Evolutionary conservation across 2,888 invertebrate species (phyloP).

Genomic region (Pseudanteris insignis): DNA sequence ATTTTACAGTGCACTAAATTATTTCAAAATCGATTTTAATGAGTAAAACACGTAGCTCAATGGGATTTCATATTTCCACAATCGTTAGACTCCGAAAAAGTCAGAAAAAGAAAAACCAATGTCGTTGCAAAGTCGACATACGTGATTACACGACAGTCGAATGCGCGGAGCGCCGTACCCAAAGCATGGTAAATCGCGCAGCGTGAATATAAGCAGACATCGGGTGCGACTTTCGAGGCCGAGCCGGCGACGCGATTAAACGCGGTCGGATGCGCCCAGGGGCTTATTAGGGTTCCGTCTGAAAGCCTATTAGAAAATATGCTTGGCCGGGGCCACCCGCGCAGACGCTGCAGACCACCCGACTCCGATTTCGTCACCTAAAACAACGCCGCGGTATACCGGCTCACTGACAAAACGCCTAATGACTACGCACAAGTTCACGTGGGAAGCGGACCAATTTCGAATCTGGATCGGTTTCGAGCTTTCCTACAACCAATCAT

Average conservation of each 20-base stretch:
- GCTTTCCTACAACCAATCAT: neutral
- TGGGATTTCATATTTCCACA: too few species aligned
- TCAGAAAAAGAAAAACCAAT: too few species aligned
- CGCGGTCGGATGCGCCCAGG: conserved; percentile 21
- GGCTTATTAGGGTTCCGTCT: conserved; percentile 33
- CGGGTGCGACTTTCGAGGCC: too few species aligned
- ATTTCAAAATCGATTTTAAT: too few species aligned
- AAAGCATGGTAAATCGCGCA: too few species aligned
- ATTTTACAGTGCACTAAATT: too few species aligned
- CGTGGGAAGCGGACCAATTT: conserved; percentile 13
- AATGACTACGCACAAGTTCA: conserved; percentile 4
- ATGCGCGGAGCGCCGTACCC: too few species aligned
- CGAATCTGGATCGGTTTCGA: neutral
- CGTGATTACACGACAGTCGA: too few species aligned
- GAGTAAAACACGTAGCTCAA: too few species aligned
- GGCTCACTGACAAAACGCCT: conserved; percentile 3
- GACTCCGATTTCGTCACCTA: conserved; percentile 37
- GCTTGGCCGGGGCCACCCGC: conserved; percentile 39
- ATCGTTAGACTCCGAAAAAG: too few species aligned
- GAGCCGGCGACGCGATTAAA: conserved; percentile 8
- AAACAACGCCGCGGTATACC: conserved; percentile 11
- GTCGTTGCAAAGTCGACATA: too few species aligned
- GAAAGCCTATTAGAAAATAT: conserved; percentile 40
- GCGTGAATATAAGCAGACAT: too few species aligned
- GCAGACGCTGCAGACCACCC: conserved; percentile 35